These are phyloP conservation scores for Drosophila neotestacea DNA, from an alignment of 2,888 invertebrate genomes.

Conservation along the genomic window DNA sequence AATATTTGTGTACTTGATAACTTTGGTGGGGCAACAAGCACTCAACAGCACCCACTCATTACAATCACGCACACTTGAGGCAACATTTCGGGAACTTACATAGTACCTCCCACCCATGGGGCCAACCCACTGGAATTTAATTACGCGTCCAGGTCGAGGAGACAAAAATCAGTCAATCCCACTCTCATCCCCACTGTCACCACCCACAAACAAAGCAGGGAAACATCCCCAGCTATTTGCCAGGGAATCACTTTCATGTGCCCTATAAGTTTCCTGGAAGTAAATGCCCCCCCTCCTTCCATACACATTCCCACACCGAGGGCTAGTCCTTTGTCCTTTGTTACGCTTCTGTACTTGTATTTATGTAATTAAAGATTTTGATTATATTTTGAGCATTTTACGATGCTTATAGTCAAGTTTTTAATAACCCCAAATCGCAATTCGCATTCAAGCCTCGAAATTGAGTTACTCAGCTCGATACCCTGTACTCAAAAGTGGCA, in stretches of 20 bases:
- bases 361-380: conserved; percentile 45
- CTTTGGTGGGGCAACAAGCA: conserved; percentile 29
- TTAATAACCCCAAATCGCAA: conserved; percentile 34
- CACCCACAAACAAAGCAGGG: neutral
- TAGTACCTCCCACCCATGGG: neutral
- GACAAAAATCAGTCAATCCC: conserved; percentile 57
- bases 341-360: conserved; percentile 8
- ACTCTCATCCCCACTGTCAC: neutral
- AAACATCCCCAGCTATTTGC: conserved; percentile 26
- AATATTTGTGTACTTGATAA: conserved; percentile 64
- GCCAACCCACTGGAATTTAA: conserved; percentile 48
- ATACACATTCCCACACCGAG: neutral
- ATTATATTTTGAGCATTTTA: conserved; percentile 40
- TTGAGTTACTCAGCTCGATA: conserved; percentile 14
- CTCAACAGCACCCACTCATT: conserved; percentile 50
- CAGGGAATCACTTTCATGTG: conserved; percentile 49
- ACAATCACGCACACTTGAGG: conserved; percentile 54
- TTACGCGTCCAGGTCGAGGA: conserved; percentile 52
- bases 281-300: neutral
- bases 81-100: conserved; percentile 4
- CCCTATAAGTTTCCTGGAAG: conserved; percentile 19
- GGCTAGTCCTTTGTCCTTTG: neutral
- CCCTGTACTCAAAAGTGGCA: conserved; percentile 1
- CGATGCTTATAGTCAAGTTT: conserved; percentile 28
- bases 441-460: conserved; percentile 3